These are phyloP conservation scores for Ips typographus DNA, from an alignment of 1,140 invertebrate species.

Conservation along the genomic window DNA sequence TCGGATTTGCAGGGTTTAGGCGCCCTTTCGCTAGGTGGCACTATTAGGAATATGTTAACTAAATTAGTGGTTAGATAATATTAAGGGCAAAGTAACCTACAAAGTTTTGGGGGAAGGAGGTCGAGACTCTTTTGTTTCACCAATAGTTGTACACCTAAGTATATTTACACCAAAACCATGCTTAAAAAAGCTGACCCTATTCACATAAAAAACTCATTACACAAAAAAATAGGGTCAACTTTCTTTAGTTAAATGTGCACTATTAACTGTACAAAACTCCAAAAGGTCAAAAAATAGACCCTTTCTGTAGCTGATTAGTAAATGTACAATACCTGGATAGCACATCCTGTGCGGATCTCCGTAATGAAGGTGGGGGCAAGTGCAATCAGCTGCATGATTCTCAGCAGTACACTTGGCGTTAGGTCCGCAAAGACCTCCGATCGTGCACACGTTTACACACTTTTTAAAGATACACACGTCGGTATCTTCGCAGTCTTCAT, in stretches of 20 bases:
- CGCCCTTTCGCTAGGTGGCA: constrained; percentile 65
- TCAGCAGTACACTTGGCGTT: constrained; percentile 68
- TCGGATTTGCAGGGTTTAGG: constrained; percentile 72
- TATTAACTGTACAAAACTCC: no score
- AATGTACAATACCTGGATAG: constrained; percentile 46
- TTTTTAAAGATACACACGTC: constrained; percentile 67
- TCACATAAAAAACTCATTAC: no score
- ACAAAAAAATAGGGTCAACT: no score
- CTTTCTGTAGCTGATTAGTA: not conserved
- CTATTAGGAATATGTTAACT: constrained; percentile 52
- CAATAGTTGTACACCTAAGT: not conserved
- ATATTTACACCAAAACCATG: constrained; percentile 26
- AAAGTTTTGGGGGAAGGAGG: constrained; percentile 3
- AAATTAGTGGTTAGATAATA: constrained; percentile 33
- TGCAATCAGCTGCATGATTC: constrained; percentile 71
- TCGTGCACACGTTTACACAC: constrained; percentile 72
- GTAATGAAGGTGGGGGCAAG: constrained; percentile 62
- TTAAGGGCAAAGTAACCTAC: constrained; percentile 16
- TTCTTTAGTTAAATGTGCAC: no score
- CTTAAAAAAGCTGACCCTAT: not conserved
- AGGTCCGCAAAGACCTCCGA: constrained; percentile 64
- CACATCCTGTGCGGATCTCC: constrained; percentile 50
- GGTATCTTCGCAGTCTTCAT: constrained; percentile 67
- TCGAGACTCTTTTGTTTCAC: constrained; percentile 5
- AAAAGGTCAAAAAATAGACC: not conserved